Conservation (phyloP, 2,113 vertebrate species). For the Ciconia boyciana region DNA sequence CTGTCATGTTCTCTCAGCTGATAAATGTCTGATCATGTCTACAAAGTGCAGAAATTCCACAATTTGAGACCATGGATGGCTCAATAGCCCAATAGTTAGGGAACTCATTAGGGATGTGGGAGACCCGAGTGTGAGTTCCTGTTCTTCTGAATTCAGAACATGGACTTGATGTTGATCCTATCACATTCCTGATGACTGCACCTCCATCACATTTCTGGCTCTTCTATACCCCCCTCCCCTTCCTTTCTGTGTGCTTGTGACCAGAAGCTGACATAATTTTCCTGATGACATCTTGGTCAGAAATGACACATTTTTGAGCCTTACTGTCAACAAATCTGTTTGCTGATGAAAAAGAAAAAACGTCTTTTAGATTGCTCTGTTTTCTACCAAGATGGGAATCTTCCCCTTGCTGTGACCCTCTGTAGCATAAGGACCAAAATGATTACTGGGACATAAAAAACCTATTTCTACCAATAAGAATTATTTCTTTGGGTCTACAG, state of each 20-base stretch:
- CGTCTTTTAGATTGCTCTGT: background rate
- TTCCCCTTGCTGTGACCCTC: background rate
- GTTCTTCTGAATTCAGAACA: background rate
- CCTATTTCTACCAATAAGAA: conserved; percentile 29
- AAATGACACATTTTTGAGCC: background rate
- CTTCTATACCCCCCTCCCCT: background rate
- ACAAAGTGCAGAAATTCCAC: background rate
- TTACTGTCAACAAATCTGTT: background rate
- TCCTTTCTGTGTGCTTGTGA: background rate
- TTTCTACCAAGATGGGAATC: conserved; percentile 6
- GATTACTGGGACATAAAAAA: conserved; percentile 7
- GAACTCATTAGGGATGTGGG: background rate
- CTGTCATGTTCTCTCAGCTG: background rate
- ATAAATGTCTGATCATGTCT: background rate
- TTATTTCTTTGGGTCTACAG: conserved; percentile 21
- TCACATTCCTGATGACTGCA: background rate
- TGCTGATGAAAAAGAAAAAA: background rate
- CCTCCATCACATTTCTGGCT: background rate
- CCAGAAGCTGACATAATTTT: conserved; percentile 12
- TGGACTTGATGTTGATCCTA: background rate
- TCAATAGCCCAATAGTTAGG: background rate
- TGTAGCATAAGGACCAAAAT: background rate
- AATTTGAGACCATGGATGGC: background rate
- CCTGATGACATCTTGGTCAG: background rate
- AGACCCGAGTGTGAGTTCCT: background rate